Conservation (phyloP, 2,888 invertebrate species). For the Eupithecia abbreviata region DNA sequence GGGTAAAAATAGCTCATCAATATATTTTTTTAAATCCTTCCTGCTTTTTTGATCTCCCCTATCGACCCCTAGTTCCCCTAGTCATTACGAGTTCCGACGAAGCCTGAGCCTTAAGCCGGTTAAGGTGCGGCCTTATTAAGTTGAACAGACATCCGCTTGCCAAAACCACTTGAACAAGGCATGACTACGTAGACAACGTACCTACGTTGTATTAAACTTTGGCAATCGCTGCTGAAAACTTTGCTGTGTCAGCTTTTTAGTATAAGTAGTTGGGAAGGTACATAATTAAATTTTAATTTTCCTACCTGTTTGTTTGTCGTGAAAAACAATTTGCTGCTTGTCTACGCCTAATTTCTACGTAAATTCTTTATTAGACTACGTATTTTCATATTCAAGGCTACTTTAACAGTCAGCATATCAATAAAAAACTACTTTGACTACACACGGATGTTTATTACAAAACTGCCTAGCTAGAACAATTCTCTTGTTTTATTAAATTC, state of each 20-base stretch:
- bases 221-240: slow-evolving; percentile 63
- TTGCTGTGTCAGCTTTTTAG: slow-evolving; percentile 55
- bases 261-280: not conserved
- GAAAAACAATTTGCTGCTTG: not conserved
- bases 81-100: slow-evolving; percentile 73
- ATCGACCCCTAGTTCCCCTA: slow-evolving; percentile 37
- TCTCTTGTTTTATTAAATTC: slow-evolving; percentile 29
- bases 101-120: slow-evolving; percentile 61
- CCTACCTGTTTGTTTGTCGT: not conserved
- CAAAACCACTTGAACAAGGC: slow-evolving; percentile 75
- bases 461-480: slow-evolving; percentile 20
- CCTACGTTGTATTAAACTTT: slow-evolving; percentile 68
- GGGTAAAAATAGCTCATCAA: not conserved
- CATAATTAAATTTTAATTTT: not conserved
- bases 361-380: not conserved
- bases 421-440: slow-evolving; percentile 37
- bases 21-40: not conserved
- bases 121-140: slow-evolving; percentile 78
- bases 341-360: no score
- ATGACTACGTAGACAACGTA: slow-evolving; percentile 44
- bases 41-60: slow-evolving; percentile 37
- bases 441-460: slow-evolving; percentile 38
- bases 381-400: not conserved
- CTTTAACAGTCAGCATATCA: not conserved
- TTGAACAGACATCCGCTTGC: slow-evolving; percentile 71